phyloP scores from a whole-genome alignment of 2,888 invertebrate species.

The Diarsia mendica region DNA sequence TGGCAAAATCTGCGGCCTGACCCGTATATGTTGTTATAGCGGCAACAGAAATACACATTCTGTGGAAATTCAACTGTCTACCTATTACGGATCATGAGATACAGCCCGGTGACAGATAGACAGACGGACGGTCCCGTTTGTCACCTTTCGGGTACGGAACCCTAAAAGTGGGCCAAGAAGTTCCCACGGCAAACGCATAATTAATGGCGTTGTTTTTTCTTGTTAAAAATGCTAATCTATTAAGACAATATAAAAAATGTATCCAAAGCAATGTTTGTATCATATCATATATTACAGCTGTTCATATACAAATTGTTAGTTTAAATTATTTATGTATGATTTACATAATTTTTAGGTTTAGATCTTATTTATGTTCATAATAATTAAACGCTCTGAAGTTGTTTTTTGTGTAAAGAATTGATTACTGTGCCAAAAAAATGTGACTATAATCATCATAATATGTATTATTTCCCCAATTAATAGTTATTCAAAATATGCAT shows the following conservation, averaged over 20 bases:
- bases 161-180: too few species aligned
- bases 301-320: conserved; percentile 18
- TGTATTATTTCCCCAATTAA: too few species aligned
- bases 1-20: too few species aligned
- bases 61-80: too few species aligned
- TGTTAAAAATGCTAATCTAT: not conserved
- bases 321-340: conserved; percentile 21
- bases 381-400: not conserved
- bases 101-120: too few species aligned
- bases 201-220: not conserved
- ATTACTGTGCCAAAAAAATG: conserved; percentile 19
- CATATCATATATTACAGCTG: conserved; percentile 29
- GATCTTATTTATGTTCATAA: not conserved
- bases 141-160: too few species aligned
- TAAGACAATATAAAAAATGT: conserved; percentile 1
- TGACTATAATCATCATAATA: not conserved
- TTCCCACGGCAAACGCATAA: not conserved
- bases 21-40: too few species aligned
- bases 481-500: too few species aligned
- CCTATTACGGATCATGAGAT: too few species aligned
- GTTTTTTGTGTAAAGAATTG: not conserved
- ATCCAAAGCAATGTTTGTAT: conserved; percentile 11
- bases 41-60: too few species aligned
- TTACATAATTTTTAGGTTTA: conserved; percentile 1
- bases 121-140: too few species aligned